Conservation (phyloP, 64 coral and sea anemone genomes). For the Platygyra sinensis region DNA sequence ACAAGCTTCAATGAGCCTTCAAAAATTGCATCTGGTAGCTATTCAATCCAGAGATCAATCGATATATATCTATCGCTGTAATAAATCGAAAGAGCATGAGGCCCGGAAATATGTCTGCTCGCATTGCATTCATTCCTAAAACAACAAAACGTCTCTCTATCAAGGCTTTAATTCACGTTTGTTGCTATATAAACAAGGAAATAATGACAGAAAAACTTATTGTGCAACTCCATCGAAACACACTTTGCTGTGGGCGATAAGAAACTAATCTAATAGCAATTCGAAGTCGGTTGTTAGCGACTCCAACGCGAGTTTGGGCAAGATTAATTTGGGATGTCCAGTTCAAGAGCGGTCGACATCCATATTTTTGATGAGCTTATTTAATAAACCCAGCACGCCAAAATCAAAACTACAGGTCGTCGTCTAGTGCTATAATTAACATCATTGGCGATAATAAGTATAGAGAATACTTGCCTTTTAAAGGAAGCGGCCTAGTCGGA, state of each 20-base stretch:
- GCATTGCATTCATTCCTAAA: conserved; percentile 22
- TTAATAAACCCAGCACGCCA: background rate
- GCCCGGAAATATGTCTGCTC: background rate
- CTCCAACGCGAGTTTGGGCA: background rate
- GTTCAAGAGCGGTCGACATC: background rate
- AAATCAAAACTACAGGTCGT: background rate
- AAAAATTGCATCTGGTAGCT: background rate
- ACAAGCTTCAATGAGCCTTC: background rate
- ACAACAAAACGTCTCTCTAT: background rate
- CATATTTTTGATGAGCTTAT: conserved; percentile 27
- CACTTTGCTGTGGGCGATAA: background rate
- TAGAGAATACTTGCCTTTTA: background rate
- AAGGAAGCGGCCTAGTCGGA: background rate
- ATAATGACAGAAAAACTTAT: conserved; percentile 4
- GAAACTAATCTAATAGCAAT: background rate
- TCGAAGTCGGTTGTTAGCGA: background rate
- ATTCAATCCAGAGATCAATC: background rate
- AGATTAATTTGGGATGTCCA: background rate
- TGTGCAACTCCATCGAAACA: background rate
- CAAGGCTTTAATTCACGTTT: background rate
- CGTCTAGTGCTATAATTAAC: background rate
- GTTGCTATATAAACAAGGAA: conserved; percentile 37
- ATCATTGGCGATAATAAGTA: background rate
- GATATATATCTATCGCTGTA: background rate
- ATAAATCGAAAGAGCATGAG: background rate